Percentiles rank a stretch among this genome's conserved stretches.
Conservation (phyloP, 1,140 invertebrate genomes). For the Neelides sp. region DNA sequence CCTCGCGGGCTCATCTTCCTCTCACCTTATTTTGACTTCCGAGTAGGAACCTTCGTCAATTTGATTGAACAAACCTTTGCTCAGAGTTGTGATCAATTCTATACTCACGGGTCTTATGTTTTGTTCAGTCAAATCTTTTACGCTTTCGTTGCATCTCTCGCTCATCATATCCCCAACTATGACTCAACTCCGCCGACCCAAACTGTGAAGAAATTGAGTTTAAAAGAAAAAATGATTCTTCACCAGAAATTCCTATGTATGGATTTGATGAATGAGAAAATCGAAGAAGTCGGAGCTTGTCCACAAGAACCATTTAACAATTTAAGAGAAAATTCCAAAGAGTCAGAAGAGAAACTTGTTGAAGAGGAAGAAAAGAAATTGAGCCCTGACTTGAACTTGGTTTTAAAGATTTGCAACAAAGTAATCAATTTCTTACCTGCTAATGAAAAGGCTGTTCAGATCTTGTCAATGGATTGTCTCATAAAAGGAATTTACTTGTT, state of each 20-base stretch:
- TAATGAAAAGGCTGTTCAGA: conserved; percentile 9
- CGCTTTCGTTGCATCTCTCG: conserved; percentile 22
- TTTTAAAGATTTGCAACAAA: conserved; percentile 18
- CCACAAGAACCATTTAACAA: too few relatives aligned
- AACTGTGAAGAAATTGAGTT: too few relatives aligned
- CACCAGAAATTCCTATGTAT: conserved; percentile 33
- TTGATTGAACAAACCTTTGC: conserved; percentile 20
- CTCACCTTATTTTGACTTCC: conserved; percentile 26
- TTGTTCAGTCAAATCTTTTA: conserved; percentile 22
- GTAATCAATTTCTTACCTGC: conserved; percentile 21
- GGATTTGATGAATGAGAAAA: conserved; percentile 33
- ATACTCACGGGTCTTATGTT: conserved; percentile 7
- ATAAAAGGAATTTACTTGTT: conserved; percentile 25
- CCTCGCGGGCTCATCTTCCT: conserved; percentile 22
- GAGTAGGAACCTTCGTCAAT: conserved; percentile 11
- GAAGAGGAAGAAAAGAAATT: conserved; percentile 33
- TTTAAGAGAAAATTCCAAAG: conserved; percentile 2
- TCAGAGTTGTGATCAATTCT: conserved; percentile 17
- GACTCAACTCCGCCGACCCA: too few relatives aligned
- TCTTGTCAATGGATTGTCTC: conserved; percentile 24
- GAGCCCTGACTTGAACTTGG: conserved; percentile 14
- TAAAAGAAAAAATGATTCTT: conserved; percentile 33
- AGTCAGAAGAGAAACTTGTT: conserved; percentile 32
- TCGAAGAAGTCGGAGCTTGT: too few relatives aligned
- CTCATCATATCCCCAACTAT: too few relatives aligned